Evolutionary conservation across 1,140 invertebrate genomes (phyloP).

Genomic region (Anthonomus grandis): DNA sequence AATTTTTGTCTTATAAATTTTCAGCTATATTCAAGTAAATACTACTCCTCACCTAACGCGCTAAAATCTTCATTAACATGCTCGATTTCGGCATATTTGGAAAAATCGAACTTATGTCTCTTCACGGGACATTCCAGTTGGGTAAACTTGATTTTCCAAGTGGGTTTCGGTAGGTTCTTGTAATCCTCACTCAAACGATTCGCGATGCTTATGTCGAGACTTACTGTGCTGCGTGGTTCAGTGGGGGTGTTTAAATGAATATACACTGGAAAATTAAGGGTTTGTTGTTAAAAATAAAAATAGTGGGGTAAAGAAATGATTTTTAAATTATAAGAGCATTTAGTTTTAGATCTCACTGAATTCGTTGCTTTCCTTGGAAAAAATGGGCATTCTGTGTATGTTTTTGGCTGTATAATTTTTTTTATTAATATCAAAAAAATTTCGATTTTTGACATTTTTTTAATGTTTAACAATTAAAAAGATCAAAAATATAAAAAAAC

Average conservation of each 20-base stretch:
- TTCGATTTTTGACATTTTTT: too few relatives aligned
- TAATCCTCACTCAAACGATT: constrained; percentile 42
- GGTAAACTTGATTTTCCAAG: constrained; percentile 61
- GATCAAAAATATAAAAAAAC: too few relatives aligned
- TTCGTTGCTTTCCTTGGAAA: too few relatives aligned
- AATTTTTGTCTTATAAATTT: constrained; percentile 2
- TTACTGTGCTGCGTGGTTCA: constrained; percentile 25
- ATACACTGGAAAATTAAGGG: constrained; percentile 39
- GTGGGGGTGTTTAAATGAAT: constrained; percentile 33
- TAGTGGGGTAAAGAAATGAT: too few relatives aligned
- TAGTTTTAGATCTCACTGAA: too few relatives aligned
- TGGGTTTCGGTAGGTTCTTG: constrained; percentile 34
- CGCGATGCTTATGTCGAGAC: constrained; percentile 29
- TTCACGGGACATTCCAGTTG: constrained; percentile 56
- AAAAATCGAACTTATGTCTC: constrained; percentile 19
- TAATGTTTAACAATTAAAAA: too few relatives aligned
- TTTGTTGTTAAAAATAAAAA: too few relatives aligned
- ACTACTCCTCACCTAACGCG: constrained; percentile 34
- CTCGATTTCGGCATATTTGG: constrained; percentile 14
- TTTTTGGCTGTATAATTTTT: too few relatives aligned
- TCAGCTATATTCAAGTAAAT: neutral
- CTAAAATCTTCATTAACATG: constrained; percentile 33
- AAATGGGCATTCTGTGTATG: too few relatives aligned
- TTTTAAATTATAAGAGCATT: too few relatives aligned
- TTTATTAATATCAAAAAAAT: too few relatives aligned